Evolutionary conservation across 1,140 invertebrate species (phyloP), one percentile per base, ranked within the genome.

Genomic region (Drosophila ercepeae): DNA sequence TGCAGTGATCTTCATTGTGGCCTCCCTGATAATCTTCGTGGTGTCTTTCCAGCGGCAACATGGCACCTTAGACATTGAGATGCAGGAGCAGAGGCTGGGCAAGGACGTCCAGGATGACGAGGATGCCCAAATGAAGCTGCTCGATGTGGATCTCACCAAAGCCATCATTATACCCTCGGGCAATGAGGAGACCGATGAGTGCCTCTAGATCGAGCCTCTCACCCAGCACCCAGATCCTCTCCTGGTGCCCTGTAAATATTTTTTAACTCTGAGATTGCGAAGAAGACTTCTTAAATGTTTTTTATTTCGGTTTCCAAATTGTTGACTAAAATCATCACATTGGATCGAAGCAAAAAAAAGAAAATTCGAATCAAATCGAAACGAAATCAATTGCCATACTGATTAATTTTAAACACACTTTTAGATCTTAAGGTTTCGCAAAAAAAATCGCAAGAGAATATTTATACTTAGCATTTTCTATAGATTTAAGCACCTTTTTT

Each of bases 1-100:
- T 2, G 89, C 89, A 0, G 78, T 88, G 7, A 51, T 90, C 11
- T 90, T 90, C 23, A 88, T 90, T 3, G 57, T 89, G 13, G 63
- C 67, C 32, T 89, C 89, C 1, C 51, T 90, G 48, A 63, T 77
- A 0, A 89, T 89, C 6, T 90, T 90, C 8, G 64, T 90, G 14
- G 64, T 89, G 4, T 90, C 89, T 0, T 90, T 90, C 58, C 89
- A 90, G 55, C 70, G 78, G 0, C 89, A 90, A 16, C 84, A 75
- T 25, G 89, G 89, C 7, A 90, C 89, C 4, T 49, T 90, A 21
- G 86, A 90, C 42, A 90, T 90, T 25, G 89, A 90, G 51, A 90
- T 90, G 89, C 89, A 90, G 50, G 89, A 90, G 46, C 78, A 89
- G 36, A 78, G 83, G 0, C 51, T 84, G 46, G 89, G 89, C 18